A percentile compares a stretch with the other conserved stretches of the same genome.
Conservation (phyloP, 2,113 vertebrate genomes). For the Sprattus sprattus region DNA sequence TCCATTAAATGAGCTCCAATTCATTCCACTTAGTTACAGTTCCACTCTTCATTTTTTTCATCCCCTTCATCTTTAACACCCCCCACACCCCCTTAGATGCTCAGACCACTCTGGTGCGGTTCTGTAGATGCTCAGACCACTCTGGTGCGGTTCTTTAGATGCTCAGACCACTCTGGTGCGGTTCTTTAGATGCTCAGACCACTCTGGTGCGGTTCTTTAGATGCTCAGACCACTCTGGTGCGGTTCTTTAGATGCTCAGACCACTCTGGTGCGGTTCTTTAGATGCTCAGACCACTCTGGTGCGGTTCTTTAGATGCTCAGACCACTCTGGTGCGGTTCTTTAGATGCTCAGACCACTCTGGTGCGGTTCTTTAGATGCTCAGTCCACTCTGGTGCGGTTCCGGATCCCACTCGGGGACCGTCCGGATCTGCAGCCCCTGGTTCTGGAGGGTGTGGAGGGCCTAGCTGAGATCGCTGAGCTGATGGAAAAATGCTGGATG, state of each 20-base stretch:
- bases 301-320: too few relatives aligned
- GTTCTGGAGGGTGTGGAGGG: constrained; percentile 23
- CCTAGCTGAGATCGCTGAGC: constrained; percentile 31
- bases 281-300: too few relatives aligned
- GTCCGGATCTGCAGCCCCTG: constrained; percentile 55
- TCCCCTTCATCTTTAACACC: neutral
- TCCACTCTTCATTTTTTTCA: neutral
- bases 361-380: too few relatives aligned
- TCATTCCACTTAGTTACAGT: neutral
- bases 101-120: constrained; percentile 50
- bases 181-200: constrained; percentile 32
- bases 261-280: too few relatives aligned
- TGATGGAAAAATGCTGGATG: constrained; percentile 66
- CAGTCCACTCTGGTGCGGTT: constrained; percentile 53
- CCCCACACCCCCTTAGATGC: neutral
- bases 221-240: constrained; percentile 48
- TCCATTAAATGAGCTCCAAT: neutral
- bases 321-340: too few relatives aligned
- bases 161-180: constrained; percentile 49
- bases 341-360: constrained; percentile 1
- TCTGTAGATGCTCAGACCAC: constrained; percentile 33
- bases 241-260: constrained; percentile 20
- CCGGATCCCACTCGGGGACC: constrained; percentile 61
- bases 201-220: constrained; percentile 49
- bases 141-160: constrained; percentile 48